A percentile compares a stretch with the other conserved stretches of the same genome.
phyloP scores from a whole-genome alignment of 1,140 invertebrate genomes.

The Procambarus virginalis region DNA sequence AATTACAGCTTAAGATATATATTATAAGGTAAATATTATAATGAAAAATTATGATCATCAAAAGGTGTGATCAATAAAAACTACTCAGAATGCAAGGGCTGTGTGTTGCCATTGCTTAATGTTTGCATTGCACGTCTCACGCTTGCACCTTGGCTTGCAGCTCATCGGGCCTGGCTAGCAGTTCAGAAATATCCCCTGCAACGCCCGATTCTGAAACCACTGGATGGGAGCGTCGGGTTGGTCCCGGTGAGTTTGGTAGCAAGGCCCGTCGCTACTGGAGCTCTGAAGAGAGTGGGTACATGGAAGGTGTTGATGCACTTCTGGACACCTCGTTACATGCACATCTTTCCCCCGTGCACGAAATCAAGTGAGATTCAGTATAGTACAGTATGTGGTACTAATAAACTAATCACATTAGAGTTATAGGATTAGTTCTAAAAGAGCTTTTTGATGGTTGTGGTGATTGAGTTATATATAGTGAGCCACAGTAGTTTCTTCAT shows the following conservation, averaged over 20 bases:
- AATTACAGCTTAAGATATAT: background rate
- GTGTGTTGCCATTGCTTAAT: conserved; percentile 13
- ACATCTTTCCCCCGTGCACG: conserved; percentile 58
- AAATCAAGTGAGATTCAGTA: conserved; percentile 60
- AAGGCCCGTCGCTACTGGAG: conserved; percentile 60
- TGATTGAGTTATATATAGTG: too few relatives aligned
- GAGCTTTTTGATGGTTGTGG: too few relatives aligned
- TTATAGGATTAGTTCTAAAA: too few relatives aligned
- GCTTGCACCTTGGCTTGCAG: conserved; percentile 45
- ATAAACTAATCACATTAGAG: too few relatives aligned
- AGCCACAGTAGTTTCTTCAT: too few relatives aligned
- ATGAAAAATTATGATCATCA: background rate
- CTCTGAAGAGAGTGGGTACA: conserved; percentile 57
- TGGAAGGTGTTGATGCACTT: conserved; percentile 44
- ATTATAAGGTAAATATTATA: too few relatives aligned
- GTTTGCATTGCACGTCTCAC: conserved; percentile 23
- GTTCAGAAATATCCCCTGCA: conserved; percentile 58
- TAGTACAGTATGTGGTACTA: background rate
- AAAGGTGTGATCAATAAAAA: background rate
- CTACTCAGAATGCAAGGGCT: background rate
- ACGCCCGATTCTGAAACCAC: conserved; percentile 50
- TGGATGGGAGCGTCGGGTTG: conserved; percentile 46
- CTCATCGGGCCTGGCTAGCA: conserved; percentile 64
- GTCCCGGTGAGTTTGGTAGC: conserved; percentile 53
- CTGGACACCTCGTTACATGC: conserved; percentile 43